These are phyloP conservation scores for Eulemur rufifrons DNA, from an alignment of 2,113 vertebrate genomes.

Conservation along the genomic window DNA sequence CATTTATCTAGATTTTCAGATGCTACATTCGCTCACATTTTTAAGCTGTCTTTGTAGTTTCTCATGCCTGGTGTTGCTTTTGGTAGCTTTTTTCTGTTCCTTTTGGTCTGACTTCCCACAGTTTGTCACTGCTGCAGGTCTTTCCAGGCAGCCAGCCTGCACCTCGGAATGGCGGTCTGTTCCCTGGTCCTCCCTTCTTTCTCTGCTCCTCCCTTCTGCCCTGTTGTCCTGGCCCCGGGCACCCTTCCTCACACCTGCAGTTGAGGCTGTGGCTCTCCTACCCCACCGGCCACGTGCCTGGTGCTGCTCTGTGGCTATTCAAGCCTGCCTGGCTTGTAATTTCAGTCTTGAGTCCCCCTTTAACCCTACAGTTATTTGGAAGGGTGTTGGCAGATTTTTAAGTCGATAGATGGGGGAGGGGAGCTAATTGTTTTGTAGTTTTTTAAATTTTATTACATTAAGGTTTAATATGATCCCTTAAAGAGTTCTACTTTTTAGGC, in stretches of 20 bases:
- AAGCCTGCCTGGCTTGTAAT: neutral
- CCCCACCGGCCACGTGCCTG: accelerated
- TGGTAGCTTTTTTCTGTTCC: neutral
- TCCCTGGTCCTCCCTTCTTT: neutral
- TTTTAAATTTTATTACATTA: neutral
- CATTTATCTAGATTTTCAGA: neutral
- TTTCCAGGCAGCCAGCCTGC: neutral
- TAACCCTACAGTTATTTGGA: no score
- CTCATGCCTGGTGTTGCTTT: accelerated
- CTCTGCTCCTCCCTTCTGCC: neutral
- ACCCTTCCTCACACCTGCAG: neutral
- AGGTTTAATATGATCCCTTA: neutral
- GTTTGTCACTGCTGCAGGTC: neutral
- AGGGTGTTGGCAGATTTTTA: neutral
- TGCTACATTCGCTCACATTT: neutral
- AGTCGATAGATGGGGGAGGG: neutral
- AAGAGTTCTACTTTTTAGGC: neutral
- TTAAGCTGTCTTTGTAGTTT: neutral
- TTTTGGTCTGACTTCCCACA: neutral
- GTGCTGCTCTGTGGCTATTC: accelerated
- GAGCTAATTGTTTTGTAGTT: neutral
- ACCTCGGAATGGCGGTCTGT: accelerated
- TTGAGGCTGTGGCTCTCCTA: neutral
- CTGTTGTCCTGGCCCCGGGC: neutral
- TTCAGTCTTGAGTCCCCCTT: neutral